These are phyloP conservation scores for Trematomus loennbergii DNA, from an alignment of 2,113 vertebrate species.

Conservation along the genomic window DNA sequence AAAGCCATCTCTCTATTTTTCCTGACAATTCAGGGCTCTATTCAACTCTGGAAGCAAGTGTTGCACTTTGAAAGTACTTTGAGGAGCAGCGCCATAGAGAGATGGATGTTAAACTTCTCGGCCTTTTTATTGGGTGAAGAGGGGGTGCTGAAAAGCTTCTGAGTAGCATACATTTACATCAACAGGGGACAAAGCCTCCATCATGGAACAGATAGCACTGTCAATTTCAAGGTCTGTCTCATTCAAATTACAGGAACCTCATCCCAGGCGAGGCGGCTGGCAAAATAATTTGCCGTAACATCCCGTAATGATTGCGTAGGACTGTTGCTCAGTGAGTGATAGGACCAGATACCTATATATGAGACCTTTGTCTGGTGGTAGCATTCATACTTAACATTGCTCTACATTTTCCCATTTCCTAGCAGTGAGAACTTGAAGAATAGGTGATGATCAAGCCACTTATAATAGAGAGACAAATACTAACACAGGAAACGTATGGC, in stretches of 20 bases:
- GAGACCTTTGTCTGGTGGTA: constrained; percentile 57
- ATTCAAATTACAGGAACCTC: constrained; percentile 78
- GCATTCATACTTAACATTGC: constrained; percentile 45
- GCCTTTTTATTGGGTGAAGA: constrained; percentile 81
- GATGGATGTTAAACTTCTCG: constrained; percentile 83
- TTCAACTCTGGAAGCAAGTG: constrained; percentile 80
- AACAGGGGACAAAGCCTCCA: constrained; percentile 80
- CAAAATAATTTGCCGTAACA: constrained; percentile 82
- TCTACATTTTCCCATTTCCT: constrained; percentile 44
- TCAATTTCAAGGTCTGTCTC: constrained; percentile 83
- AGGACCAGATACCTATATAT: constrained; percentile 60
- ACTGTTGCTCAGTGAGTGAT: constrained; percentile 69
- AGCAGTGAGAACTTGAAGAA: constrained; percentile 42
- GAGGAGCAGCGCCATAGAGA: constrained; percentile 73
- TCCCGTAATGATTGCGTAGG: constrained; percentile 73
- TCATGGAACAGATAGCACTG: constrained; percentile 78
- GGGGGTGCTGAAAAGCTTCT: constrained; percentile 72
- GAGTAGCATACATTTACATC: constrained; percentile 82
- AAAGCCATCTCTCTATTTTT: constrained; percentile 85
- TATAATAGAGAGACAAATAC: constrained; percentile 62
- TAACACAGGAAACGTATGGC: constrained; percentile 46
- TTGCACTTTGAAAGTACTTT: constrained; percentile 82
- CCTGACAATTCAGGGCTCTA: constrained; percentile 77
- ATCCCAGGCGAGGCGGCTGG: constrained; percentile 69
- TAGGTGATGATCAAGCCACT: constrained; percentile 42